Base-by-base conservation (phyloP, 2,888 invertebrate species). In the Papilio demoleus region DNA sequence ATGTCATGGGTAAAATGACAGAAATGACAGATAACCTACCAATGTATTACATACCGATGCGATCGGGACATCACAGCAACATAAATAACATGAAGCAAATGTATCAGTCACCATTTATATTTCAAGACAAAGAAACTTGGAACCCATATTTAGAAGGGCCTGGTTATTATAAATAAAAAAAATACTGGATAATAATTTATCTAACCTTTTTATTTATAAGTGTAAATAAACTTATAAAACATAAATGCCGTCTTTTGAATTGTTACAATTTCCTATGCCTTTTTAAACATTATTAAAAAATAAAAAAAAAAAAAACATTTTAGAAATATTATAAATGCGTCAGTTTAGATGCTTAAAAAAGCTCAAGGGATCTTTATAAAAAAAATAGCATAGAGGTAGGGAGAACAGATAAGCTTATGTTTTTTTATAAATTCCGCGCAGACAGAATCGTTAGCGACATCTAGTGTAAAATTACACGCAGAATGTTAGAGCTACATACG, bases 151-250 rank as follows among this genome's bases (percentile, higher is more conserved):
- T 56, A 31, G 31, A 56, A 56, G n/a, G 4, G 9, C 31, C 31
- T 56, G 53, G 31, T 31, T 56, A 56, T 56, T 56, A 56, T 56
- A 56, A 56, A 6, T 56, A 17, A 56, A 24, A 12, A 38, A 4
- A 38, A 11, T 4, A 17, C 22, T 14, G 14, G 12, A 14, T 27
- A 24, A 9, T 50, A 14, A n/a, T 1, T 4, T n/a, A 24, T 53
- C n/a, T n/a, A 53, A 24, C 5, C 24, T 50, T 5, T 24, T 24
- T 14, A 4, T 4, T 0, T 50, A 24, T n/a, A 53, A 53, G 19
- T 53, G 53, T 53, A 53, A 24, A 24, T 27, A 53, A 53, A 53
- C 6, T 27, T 1, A 53, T 53, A 4, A 4, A 19, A 22, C 19
- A 47, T 11, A 22, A 9, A 45, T 45, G 8, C 9, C 2, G 2